These are phyloP conservation scores for Microtus montanus DNA, from an alignment of 2,113 vertebrate genomes.

Conservation along the genomic window DNA sequence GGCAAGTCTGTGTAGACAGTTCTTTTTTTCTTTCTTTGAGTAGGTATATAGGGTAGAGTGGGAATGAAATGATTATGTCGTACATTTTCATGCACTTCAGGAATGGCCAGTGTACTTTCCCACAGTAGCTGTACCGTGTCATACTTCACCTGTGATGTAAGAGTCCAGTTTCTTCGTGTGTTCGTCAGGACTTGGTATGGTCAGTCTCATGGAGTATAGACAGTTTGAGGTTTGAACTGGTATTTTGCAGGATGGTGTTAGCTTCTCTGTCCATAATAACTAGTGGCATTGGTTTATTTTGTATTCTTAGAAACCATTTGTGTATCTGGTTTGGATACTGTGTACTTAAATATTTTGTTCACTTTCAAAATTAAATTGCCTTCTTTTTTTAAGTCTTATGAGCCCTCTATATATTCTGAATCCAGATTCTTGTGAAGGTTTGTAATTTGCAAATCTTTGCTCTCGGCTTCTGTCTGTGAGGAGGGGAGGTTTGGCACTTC, in stretches of 20 bases:
- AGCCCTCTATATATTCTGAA: constrained; percentile 26
- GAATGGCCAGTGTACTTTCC: constrained; percentile 1
- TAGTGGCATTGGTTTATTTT: constrained; percentile 6
- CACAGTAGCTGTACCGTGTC: not conserved
- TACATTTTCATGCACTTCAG: constrained; percentile 33
- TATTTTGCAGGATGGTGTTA: constrained; percentile 24
- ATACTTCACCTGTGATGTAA: not conserved
- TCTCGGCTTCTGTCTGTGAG: not conserved
- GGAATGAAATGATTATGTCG: constrained; percentile 15
- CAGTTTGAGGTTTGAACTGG: not conserved
- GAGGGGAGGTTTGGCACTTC: not conserved
- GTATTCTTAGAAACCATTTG: not conserved
- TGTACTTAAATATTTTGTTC: constrained; percentile 37
- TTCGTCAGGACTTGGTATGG: not conserved
- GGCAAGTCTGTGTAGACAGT: constrained; percentile 18
- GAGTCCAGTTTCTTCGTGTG: not conserved
- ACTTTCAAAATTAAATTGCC: constrained; percentile 31
- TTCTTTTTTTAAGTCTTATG: constrained; percentile 28
- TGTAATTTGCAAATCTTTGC: constrained; percentile 6
- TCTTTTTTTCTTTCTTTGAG: not conserved
- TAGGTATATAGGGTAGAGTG: constrained; percentile 6
- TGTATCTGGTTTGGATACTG: constrained; percentile 7
- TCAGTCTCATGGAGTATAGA: not conserved
- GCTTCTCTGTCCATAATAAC: not conserved
- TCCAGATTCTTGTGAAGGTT: constrained; percentile 34